These are phyloP conservation scores for Naja naja DNA, from an alignment of 2,113 vertebrate species.

Conservation along the genomic window DNA sequence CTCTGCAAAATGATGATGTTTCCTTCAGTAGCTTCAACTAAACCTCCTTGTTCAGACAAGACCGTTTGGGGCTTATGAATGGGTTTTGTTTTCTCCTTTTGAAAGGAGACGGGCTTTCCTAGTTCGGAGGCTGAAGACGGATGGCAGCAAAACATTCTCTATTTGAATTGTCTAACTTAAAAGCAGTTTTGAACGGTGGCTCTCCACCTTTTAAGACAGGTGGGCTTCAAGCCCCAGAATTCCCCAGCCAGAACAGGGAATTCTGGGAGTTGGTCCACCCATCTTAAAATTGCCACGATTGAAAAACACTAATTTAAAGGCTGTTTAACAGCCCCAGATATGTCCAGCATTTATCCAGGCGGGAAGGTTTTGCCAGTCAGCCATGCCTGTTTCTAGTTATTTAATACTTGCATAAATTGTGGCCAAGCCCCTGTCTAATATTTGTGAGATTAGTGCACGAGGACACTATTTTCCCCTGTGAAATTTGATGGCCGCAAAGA, in stretches of 20 bases:
- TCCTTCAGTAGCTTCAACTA: constrained; percentile 62
- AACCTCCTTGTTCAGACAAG: not conserved
- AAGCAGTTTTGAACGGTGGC: not conserved
- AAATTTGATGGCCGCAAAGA: constrained; percentile 29
- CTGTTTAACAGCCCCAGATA: not conserved
- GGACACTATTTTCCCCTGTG: constrained; percentile 1
- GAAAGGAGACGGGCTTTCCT: constrained; percentile 20
- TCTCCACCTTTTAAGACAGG: not conserved
- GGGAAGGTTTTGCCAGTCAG: constrained; percentile 50
- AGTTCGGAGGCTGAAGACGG: not conserved
- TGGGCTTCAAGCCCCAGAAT: not conserved
- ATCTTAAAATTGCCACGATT: not conserved
- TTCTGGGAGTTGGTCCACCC: not conserved
- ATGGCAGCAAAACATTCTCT: constrained; percentile 3
- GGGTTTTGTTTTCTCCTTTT: constrained; percentile 7
- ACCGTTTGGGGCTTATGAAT: constrained; percentile 17
- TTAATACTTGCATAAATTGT: constrained; percentile 36
- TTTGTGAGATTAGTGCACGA: not conserved
- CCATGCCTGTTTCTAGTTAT: constrained; percentile 27
- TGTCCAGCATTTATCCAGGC: constrained; percentile 40
- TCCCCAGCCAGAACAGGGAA: not conserved
- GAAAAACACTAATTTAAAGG: not conserved
- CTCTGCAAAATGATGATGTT: constrained; percentile 60
- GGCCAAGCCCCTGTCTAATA: not conserved
- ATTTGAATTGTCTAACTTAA: not conserved